Evolutionary conservation across 2,888 invertebrate genomes (phyloP).

Genomic region (Brachypalpus laphriformis): DNA sequence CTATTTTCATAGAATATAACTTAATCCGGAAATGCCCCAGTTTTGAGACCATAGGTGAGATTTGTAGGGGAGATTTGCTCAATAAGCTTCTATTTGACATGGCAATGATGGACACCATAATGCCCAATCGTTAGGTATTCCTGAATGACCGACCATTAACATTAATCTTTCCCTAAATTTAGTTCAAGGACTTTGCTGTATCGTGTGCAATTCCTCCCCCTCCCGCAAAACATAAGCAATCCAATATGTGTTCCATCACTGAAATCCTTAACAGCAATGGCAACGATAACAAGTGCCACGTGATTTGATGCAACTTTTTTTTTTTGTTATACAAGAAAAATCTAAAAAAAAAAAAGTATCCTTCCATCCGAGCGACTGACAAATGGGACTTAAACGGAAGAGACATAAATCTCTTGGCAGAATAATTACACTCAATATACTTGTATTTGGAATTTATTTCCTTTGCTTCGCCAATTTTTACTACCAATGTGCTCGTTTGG

Average conservation of each 20-base stretch:
- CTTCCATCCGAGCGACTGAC: slow-evolving; percentile 7
- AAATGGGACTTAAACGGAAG: slow-evolving; percentile 47
- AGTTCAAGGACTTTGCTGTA: too few species aligned
- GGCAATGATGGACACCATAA: too few species aligned
- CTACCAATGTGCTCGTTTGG: slow-evolving; percentile 27
- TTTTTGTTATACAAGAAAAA: too few species aligned
- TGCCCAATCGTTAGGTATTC: too few species aligned
- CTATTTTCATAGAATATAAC: too few species aligned
- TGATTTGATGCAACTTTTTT: slow-evolving; percentile 16
- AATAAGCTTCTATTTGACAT: too few species aligned
- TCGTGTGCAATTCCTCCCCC: too few species aligned
- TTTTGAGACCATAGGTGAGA: too few species aligned
- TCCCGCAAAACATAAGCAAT: not conserved
- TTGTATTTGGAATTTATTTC: slow-evolving; percentile 35
- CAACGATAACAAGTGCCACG: slow-evolving; percentile 4
- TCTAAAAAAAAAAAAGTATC: not conserved
- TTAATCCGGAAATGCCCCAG: too few species aligned
- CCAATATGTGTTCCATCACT: not conserved
- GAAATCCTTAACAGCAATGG: not conserved
- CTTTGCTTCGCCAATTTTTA: slow-evolving; percentile 36
- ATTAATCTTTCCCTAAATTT: too few species aligned
- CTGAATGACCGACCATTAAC: too few species aligned
- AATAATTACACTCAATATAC: slow-evolving; percentile 58
- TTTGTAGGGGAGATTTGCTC: too few species aligned
- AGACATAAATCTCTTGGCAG: slow-evolving; percentile 53